phyloP scores from a whole-genome alignment of 2,797 vertebrate genomes.

The Sebastes glaucus region DNA sequence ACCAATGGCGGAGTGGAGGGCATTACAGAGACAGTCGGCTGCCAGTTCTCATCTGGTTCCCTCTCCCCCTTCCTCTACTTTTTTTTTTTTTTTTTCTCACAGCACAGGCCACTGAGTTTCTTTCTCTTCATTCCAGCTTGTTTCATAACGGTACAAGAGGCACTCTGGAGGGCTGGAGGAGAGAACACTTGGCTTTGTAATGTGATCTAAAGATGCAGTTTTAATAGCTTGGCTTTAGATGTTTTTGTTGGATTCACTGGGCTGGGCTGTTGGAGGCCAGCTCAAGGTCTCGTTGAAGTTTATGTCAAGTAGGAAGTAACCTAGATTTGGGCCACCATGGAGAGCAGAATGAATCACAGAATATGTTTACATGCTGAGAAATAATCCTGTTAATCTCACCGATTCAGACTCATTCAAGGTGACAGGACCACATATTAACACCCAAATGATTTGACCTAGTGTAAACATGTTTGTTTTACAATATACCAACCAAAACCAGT shows the following conservation, averaged over 20 bases:
- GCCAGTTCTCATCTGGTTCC: conserved; percentile 71
- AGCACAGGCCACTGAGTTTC: conserved; percentile 72
- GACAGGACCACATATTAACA: background rate
- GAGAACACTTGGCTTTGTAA: conserved; percentile 67
- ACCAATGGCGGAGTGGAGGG: conserved; percentile 55
- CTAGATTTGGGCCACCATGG: conserved; percentile 25
- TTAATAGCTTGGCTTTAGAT: conserved; percentile 63
- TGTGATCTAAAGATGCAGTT: conserved; percentile 74
- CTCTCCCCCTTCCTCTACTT: conserved; percentile 29
- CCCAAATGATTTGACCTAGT: background rate
- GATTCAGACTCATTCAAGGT: background rate
- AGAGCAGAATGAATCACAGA: background rate
- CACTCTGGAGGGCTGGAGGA: conserved; percentile 74
- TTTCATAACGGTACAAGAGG: conserved; percentile 77
- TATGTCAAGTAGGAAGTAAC: conserved; percentile 35
- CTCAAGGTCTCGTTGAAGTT: conserved; percentile 39
- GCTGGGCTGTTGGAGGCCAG: conserved; percentile 33
- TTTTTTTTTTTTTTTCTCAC: conserved; percentile 24
- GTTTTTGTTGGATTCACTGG: conserved; percentile 39
- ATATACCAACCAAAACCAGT: background rate
- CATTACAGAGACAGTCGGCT: conserved; percentile 52
- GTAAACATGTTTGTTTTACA: background rate
- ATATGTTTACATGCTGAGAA: conserved; percentile 19
- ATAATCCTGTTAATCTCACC: conserved; percentile 1
- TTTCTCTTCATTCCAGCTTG: conserved; percentile 75